Evolutionary conservation across 2,113 vertebrate genomes (phyloP).

Genomic region (Gobio gobio): DNA sequence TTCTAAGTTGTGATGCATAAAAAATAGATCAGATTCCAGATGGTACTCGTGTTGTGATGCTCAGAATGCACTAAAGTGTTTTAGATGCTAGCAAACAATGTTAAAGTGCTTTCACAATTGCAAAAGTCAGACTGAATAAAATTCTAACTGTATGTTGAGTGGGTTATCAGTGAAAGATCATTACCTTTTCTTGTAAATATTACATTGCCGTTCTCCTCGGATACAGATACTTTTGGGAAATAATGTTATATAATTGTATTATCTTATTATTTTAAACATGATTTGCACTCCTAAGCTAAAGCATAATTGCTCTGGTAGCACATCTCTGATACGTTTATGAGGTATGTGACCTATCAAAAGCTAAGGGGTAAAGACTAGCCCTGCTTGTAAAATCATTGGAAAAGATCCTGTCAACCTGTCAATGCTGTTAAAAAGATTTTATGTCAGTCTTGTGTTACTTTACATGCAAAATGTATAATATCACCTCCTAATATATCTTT

Average conservation of each 20-base stretch:
- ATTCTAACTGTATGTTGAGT: background rate
- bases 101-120: conserved; percentile 3
- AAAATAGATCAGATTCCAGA: background rate
- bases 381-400: conserved; percentile 48
- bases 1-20: background rate
- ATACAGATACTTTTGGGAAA: background rate
- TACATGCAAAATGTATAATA: conserved; percentile 51
- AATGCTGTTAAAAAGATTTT: conserved; percentile 46
- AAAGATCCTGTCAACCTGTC: conserved; percentile 49
- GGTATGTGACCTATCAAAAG: conserved; percentile 62
- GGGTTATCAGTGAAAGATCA: background rate
- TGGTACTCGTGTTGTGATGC: background rate
- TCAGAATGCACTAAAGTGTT: background rate
- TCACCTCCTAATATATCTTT: conserved; percentile 57
- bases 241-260: background rate
- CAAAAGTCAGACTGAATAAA: background rate
- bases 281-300: background rate
- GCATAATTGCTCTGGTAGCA: conserved; percentile 5
- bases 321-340: conserved; percentile 49
- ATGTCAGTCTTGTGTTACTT: conserved; percentile 54
- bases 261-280: background rate
- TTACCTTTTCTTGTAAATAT: background rate
- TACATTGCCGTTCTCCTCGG: background rate
- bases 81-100: background rate
- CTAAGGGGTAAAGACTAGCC: conserved; percentile 30